phyloP scores from a whole-genome alignment of 2,888 invertebrate species.

The Drosophila borealis region DNA sequence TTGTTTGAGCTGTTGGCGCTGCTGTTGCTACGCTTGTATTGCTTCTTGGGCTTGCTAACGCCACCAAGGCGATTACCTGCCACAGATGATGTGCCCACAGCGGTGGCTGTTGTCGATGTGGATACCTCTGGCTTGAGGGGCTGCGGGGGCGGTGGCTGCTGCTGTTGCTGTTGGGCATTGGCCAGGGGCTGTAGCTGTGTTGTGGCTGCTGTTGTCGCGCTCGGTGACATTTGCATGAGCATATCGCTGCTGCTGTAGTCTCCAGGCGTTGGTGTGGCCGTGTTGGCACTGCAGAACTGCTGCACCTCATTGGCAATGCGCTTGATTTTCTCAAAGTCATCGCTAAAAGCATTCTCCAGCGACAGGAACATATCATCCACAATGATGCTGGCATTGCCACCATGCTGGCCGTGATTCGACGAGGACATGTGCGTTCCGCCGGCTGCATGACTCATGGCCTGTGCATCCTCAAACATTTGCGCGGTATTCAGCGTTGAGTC shows the following conservation, averaged over 20 bases:
- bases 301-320: conserved; percentile 93
- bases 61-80: conserved; percentile 65
- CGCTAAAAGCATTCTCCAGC: conserved; percentile 86
- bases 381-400: conserved; percentile 78
- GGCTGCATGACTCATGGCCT: conserved; percentile 58
- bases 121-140: conserved; percentile 85
- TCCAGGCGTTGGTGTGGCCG: conserved; percentile 80
- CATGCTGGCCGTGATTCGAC: conserved; percentile 58
- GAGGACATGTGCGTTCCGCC: conserved; percentile 41
- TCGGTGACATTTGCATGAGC: conserved; percentile 84
- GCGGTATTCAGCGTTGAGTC: conserved; percentile 83
- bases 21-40: conserved; percentile 88
- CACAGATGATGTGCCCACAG: conserved; percentile 14
- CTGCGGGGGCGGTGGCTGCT: conserved; percentile 48
- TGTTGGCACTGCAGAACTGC: conserved; percentile 87
- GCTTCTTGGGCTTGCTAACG: conserved; percentile 88
- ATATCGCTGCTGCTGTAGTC: conserved; percentile 78
- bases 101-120: conserved; percentile 85
- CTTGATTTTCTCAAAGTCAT: conserved; percentile 94
- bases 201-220: conserved; percentile 76
- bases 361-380: conserved; percentile 85
- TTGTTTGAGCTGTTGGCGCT: conserved; percentile 83
- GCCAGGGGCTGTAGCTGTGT: conserved; percentile 55
- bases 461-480: conserved; percentile 84
- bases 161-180: conserved; percentile 61